Percentiles rank a stretch among this genome's conserved stretches.
These are phyloP conservation scores for Brachycybe producta DNA, from an alignment of 2,888 invertebrate species.

Conservation along the genomic window DNA sequence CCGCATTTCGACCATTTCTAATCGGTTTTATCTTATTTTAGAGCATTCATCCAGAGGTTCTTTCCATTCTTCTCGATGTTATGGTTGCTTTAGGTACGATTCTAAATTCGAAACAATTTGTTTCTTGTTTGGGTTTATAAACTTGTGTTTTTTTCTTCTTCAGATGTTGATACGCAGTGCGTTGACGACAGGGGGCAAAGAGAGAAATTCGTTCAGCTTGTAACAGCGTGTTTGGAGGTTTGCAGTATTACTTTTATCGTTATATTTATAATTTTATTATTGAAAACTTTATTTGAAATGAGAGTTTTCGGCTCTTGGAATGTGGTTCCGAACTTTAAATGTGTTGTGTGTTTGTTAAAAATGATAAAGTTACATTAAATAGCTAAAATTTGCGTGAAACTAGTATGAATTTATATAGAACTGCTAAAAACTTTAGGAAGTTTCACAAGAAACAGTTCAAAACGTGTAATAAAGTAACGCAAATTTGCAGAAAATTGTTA, in stretches of 20 bases:
- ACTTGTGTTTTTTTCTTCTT: not conserved
- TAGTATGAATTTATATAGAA: no score
- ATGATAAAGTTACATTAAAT: no score
- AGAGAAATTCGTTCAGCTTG: conserved; percentile 42
- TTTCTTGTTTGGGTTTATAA: not conserved
- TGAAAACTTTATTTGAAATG: no score
- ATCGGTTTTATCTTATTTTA: conserved; percentile 36
- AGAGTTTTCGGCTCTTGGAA: no score
- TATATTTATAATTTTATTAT: no score
- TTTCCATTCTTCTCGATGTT: conserved; percentile 71
- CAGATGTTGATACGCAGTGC: conserved; percentile 58
- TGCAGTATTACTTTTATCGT: not conserved
- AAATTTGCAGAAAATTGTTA: no score
- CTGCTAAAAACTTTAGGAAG: no score
- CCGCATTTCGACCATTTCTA: not conserved
- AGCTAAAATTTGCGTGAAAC: no score
- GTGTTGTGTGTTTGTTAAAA: no score
- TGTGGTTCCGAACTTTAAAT: no score
- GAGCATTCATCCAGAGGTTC: conserved; percentile 62
- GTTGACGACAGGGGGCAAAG: conserved; percentile 57
- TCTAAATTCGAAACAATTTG: conserved; percentile 1
- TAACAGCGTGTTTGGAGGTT: conserved; percentile 27
- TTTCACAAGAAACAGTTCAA: no score
- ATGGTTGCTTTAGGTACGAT: conserved; percentile 54
- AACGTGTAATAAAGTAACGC: no score